These are phyloP conservation scores for Pygoscelis adeliae DNA, from an alignment of 2,113 vertebrate species.

Conservation along the genomic window DNA sequence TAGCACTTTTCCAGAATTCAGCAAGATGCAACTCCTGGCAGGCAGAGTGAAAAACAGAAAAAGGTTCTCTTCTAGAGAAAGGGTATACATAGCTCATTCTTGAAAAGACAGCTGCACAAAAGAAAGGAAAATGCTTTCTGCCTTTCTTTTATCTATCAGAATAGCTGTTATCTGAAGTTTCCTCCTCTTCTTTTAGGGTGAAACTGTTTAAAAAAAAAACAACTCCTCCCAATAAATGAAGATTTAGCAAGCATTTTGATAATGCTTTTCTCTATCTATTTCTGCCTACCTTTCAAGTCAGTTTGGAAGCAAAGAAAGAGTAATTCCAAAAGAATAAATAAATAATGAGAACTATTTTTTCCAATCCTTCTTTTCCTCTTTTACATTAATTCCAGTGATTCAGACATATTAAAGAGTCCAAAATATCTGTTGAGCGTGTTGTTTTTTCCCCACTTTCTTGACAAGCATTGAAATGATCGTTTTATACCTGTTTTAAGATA, in stretches of 20 bases:
- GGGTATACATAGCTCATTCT: neutral
- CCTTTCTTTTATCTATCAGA: neutral
- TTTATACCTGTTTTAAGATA: neutral
- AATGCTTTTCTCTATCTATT: neutral
- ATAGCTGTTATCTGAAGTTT: constrained; percentile 23
- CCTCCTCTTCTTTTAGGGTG: constrained; percentile 12
- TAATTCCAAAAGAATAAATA: constrained; percentile 39
- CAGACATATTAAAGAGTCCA: neutral
- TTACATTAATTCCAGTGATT: neutral
- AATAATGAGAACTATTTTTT: constrained; percentile 34
- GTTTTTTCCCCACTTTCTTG: neutral
- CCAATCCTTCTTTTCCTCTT: neutral
- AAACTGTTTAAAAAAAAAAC: neutral
- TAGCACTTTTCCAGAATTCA: neutral
- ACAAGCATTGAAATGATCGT: neutral
- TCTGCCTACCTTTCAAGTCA: constrained; percentile 2
- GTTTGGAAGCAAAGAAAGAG: constrained; percentile 24
- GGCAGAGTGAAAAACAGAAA: neutral
- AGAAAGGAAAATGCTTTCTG: constrained; percentile 11
- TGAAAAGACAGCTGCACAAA: neutral
- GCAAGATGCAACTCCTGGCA: neutral
- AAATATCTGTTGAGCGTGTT: neutral
- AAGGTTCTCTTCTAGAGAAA: neutral
- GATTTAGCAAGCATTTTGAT: neutral
- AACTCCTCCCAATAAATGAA: neutral